Base-by-base conservation (phyloP, 1,140 invertebrate genomes). In the Danaus melanippus region DNA sequence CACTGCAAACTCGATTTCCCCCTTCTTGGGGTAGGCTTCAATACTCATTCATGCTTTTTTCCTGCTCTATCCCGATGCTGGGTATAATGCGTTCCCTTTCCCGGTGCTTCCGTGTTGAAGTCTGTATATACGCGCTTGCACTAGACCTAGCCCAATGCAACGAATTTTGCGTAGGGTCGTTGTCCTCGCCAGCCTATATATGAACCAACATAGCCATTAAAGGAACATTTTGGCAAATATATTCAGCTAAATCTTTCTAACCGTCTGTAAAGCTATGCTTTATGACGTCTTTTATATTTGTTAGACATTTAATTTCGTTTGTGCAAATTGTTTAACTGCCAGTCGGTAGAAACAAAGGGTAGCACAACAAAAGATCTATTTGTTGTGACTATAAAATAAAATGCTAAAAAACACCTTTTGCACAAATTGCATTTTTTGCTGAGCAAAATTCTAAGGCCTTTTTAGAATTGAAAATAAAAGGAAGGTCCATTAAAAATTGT, bases 131-230 rank as follows among this genome's bases (percentile, higher is more conserved):
- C 75, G 79, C 79, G 79, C 79, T 84, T 82, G 76, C 73, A 85
- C 82, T 85, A 84, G 78, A 84, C 81, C 83, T 86, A 86, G 79
- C 78, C 77, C 85, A 88, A 86, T 87, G 86, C 85, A 85, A 81
- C 72, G 83, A 87, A 87, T 88, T 88, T 88, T 88, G 85, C 85
- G 86, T 88, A 86, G 78, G 86, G 82, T 88, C 84, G 77, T 79
- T 79, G 84, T 82, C 80, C 86, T 81, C 72, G 64, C 68, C 68
- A 61, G 64, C 66, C 65, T 82, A 84, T 73, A 79, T 79, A 77
- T 77, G 76, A 70, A 79, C 64, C 60, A 57, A 69, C 64, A 51
- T 58, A 55, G 15, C 47, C 45, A 56, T 50, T 43, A 56, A 11
- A 10, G 50, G 52, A 54, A 9, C 8, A 15, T 42, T 47, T 32